Base-by-base conservation (phyloP, 2,113 vertebrate species). In the Thalassoma bifasciatum region DNA sequence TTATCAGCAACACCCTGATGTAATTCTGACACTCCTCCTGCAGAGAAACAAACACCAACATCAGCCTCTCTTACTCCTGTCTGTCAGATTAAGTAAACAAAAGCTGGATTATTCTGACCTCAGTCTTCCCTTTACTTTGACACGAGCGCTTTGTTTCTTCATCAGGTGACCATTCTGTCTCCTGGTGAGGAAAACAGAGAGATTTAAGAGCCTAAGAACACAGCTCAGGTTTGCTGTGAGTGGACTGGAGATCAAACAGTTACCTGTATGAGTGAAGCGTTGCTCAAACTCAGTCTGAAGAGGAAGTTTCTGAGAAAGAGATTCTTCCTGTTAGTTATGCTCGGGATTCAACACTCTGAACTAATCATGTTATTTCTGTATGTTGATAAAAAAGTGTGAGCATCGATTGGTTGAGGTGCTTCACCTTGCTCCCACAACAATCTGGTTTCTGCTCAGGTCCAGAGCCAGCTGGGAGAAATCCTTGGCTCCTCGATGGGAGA, bases 1-100 rank as follows among this genome's bases (percentile, higher is more conserved):
- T 96, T 73, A 97, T 92, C 49, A 99, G 86, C 21, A 99, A 94
- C 14, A 99, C 98, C 36, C 98, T 94, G 66, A 99, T 90, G 42
- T 99, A 99, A 92, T 99, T 99, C 84, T 99, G 98, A 89, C 98
- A 99, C 76, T 99, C 97, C 22, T 96, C 96, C 98, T 99, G 91
- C 17, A 66, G 85, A 65, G 1, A 72, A 66, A 61, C 8, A 17
- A 36, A 0, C 10, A 51, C n/a, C 42, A 47, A 26, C 53, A 38
- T 26, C 2, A 12, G 6, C 22, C 1, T 40, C 21, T 17, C 13
- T 36, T 24, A 12, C 2, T 46, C 0, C 44, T 3, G 1, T 8
- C 19, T 11, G 11, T 2, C 40, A 13, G 40, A 40, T 40, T 2
- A 9, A 40, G 38, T 40, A 2, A 40, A 40, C 8, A 40, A 2